These are phyloP conservation scores for Marronus borbonicus DNA, from an alignment of 2,888 invertebrate genomes.

Conservation along the genomic window DNA sequence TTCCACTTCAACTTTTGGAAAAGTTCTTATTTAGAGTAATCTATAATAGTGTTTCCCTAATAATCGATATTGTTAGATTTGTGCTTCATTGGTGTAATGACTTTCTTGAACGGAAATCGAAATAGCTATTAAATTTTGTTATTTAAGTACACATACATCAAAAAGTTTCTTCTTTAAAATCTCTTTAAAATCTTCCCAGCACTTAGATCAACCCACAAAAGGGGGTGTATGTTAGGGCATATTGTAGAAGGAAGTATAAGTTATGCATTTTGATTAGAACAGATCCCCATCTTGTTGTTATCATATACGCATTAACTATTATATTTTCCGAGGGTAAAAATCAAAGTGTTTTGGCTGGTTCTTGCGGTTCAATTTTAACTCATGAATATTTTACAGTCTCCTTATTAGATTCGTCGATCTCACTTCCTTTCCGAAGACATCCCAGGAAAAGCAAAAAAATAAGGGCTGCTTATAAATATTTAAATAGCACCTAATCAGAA, in stretches of 20 bases:
- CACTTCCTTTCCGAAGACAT: not conserved
- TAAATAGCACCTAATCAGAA: not conserved
- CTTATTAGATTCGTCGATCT: slow-evolving; percentile 27
- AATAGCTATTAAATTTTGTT: not conserved
- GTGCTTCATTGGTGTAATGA: no score
- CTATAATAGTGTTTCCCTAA: no score
- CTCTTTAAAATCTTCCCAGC: slow-evolving; percentile 27
- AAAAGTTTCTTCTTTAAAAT: slow-evolving; percentile 6
- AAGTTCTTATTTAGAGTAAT: no score
- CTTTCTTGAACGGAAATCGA: no score
- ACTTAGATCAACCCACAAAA: not conserved
- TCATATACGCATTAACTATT: slow-evolving; percentile 68
- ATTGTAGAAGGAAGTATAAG: slow-evolving; percentile 51
- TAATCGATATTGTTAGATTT: no score
- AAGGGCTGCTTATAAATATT: slow-evolving; percentile 22
- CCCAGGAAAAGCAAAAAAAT: not conserved
- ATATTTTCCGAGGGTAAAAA: slow-evolving; percentile 69
- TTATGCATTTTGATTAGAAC: slow-evolving; percentile 70
- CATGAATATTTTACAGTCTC: slow-evolving; percentile 63
- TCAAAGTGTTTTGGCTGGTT: slow-evolving; percentile 66
- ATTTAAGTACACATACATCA: not conserved
- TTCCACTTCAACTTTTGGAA: no score
- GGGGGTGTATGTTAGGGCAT: slow-evolving; percentile 13
- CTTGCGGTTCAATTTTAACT: slow-evolving; percentile 63
- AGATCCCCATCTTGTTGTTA: slow-evolving; percentile 65